Evolutionary conservation across 2,797 vertebrate species (phyloP), one percentile per base, ranked within the genome.

Genomic region (Tauraco hartlaubi): DNA sequence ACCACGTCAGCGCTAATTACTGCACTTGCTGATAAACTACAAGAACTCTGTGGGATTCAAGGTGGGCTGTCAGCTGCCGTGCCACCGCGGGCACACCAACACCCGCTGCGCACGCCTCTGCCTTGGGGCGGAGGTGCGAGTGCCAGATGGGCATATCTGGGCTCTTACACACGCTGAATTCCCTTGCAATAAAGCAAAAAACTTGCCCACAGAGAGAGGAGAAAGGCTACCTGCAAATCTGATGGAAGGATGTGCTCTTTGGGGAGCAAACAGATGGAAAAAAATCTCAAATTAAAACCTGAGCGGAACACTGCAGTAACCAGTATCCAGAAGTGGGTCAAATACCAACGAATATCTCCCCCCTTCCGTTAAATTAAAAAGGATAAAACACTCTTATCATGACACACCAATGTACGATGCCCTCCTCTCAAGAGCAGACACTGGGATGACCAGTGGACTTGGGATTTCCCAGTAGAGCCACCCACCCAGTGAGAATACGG

Each of bases 61-160:
- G 25, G 19, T 20, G 35, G 48, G 43, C 55, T 48, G 51, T 44
- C 39, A 67, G 66, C 58, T 48, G 44, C 66, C 9, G 0, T 19
- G n/a, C 43, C 29, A 12, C 69, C 9, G 35, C 49, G 52, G 29
- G 58, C 49, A 21, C 49, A 23, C 28, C 6, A 10, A 7, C 31
- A 31, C 46, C 33, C 4, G 1, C 66, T 22, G 29, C 1, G 10
- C 44, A 9, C 5, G 0, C 48, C 49, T 54, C 64, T n/a, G 54
- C 31, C 59, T 16, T 6, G 26, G 49, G 64, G 62, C 29, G 31
- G 19, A 22, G 31, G 35, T 11, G 28, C 0, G 12, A 61, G n/a
- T 11, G 22, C 44, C 2, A 28, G 26, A 29, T 9, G 1, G 54
- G 55, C 25, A 10, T 8, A 16, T 2, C 9, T 1, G 0, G 4